A percentile compares a stretch with the other conserved stretches of the same genome.
Evolutionary conservation across 92 coral and sea anemone species (phyloP).

Genomic region (Siderastrea siderea): DNA sequence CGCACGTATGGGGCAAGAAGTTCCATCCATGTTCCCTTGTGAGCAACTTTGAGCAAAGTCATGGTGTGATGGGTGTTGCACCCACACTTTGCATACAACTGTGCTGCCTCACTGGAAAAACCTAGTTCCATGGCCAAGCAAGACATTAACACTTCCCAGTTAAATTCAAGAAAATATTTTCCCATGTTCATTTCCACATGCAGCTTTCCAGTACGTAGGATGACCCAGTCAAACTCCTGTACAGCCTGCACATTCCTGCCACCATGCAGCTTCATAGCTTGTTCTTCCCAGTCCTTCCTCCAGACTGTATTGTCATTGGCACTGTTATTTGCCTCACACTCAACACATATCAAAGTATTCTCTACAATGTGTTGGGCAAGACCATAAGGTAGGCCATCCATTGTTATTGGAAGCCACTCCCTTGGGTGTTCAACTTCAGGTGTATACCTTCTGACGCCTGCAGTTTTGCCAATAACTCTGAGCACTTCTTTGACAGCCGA

Average conservation of each 20-base stretch:
- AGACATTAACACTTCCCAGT: slow-evolving; percentile 17
- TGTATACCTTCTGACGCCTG: no score
- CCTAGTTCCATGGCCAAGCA: slow-evolving; percentile 52
- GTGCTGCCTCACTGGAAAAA: slow-evolving; percentile 31
- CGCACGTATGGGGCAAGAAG: slow-evolving; percentile 43
- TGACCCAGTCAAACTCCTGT: slow-evolving; percentile 14
- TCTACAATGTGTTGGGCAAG: no score
- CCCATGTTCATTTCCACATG: slow-evolving; percentile 10
- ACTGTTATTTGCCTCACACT: neutral
- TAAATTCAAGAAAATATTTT: slow-evolving; percentile 1
- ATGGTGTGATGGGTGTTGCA: slow-evolving; percentile 36
- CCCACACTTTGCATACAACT: slow-evolving; percentile 45
- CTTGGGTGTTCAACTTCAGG: no score
- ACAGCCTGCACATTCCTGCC: neutral
- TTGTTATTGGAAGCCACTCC: no score
- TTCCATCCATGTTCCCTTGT: slow-evolving; percentile 55
- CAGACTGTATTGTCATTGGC: neutral
- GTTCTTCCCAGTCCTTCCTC: neutral
- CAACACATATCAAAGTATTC: no score
- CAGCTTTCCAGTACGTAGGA: slow-evolving; percentile 6
- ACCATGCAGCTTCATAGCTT: neutral
- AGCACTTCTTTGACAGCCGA: no score
- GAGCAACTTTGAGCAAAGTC: slow-evolving; percentile 32
- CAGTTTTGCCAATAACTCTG: no score
- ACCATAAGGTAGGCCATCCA: no score